Conservation (phyloP, 2,797 vertebrate species). For the Mormyrus proboscirostris region DNA sequence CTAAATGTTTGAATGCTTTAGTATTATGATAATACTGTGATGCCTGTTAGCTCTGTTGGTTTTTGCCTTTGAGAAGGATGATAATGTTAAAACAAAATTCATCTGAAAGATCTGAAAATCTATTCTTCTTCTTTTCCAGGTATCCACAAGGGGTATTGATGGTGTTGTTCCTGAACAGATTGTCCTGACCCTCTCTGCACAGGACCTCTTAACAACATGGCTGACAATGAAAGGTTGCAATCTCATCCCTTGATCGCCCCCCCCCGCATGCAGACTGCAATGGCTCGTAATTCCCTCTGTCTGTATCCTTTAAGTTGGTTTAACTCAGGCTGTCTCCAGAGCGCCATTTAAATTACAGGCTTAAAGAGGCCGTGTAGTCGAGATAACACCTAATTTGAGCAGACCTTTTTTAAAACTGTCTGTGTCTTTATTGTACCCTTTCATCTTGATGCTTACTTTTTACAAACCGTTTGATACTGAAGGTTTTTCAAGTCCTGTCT, state of each 20-base stretch:
- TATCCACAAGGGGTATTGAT: slow-evolving; percentile 20
- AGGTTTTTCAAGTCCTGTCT: slow-evolving; percentile 33
- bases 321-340: slow-evolving; percentile 53
- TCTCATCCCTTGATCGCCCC: slow-evolving; percentile 55
- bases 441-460: slow-evolving; percentile 46
- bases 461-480: slow-evolving; percentile 38
- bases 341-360: slow-evolving; percentile 75
- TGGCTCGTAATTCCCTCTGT: slow-evolving; percentile 38
- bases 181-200: slow-evolving; percentile 54
- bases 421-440: slow-evolving; percentile 45
- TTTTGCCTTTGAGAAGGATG: not conserved
- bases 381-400: slow-evolving; percentile 58
- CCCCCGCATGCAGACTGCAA: slow-evolving; percentile 32
- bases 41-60: not conserved
- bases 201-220: slow-evolving; percentile 50
- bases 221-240: slow-evolving; percentile 60
- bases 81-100: not conserved
- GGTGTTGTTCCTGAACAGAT: slow-evolving; percentile 23
- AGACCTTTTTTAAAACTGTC: slow-evolving; percentile 50
- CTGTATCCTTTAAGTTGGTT: slow-evolving; percentile 29
- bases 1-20: not conserved
- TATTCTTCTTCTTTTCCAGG: slow-evolving; percentile 29
- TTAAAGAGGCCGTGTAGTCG: slow-evolving; percentile 57
- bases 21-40: not conserved
- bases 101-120: not conserved